Evolutionary conservation across 2,888 invertebrate genomes (phyloP).

Genomic region (Stratiomys singularior): DNA sequence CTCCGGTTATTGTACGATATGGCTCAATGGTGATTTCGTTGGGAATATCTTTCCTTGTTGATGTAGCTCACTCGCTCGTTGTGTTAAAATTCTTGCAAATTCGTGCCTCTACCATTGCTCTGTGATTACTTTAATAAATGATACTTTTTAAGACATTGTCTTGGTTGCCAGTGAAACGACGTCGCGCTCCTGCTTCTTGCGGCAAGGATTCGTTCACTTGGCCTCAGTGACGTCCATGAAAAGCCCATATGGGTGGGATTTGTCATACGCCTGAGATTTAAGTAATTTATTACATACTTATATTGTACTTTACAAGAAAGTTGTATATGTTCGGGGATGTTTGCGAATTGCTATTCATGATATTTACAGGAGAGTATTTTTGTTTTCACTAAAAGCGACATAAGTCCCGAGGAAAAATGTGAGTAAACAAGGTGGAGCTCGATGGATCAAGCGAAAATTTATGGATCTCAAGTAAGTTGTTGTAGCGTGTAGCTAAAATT

Average conservation of each 20-base stretch:
- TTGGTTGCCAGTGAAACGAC: not conserved
- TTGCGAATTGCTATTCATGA: too few species aligned
- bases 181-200: not conserved
- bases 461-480: too few species aligned
- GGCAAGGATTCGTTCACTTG: not conserved
- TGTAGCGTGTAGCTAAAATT: too few species aligned
- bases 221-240: not conserved
- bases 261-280: conserved; percentile 29
- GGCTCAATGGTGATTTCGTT: conserved; percentile 23
- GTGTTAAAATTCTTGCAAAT: conserved; percentile 22
- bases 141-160: conserved; percentile 21
- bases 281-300: conserved; percentile 42
- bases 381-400: too few species aligned
- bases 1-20: not conserved
- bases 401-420: too few species aligned
- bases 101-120: not conserved
- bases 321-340: not conserved
- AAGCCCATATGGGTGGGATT: conserved; percentile 37
- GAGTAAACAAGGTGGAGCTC: too few species aligned
- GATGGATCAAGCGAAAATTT: too few species aligned
- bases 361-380: too few species aligned
- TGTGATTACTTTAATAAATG: conserved; percentile 40
- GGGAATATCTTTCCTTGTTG: not conserved
- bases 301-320: conserved; percentile 24
- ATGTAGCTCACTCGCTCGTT: not conserved